Base-by-base conservation (phyloP, 1,140 invertebrate genomes). In the Atta cephalotes region DNA sequence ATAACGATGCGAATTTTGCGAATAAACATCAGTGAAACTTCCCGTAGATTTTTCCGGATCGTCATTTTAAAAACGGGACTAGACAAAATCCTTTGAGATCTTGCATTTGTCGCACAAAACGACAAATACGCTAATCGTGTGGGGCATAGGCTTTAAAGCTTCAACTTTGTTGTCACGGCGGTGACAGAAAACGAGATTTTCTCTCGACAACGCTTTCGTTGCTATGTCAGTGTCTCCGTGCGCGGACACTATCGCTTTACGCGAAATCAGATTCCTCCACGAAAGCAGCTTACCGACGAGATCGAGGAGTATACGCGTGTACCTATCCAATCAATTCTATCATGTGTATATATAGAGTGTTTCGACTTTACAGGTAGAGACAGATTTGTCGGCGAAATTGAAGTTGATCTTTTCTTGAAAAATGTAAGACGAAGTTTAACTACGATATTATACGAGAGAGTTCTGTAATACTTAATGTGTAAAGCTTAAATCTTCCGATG, bases 221-320 rank as follows among this genome's bases (percentile, higher is more conserved):
- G 74, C 21, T 60, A 3, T 21, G 35, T 12, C 68, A 31, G 82
- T 65, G 51, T 79, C 82, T 56, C 62, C 49, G 58, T 51, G 35
- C 74, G 74, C 82, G 82, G 82, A 85, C 71, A 85, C 74, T 77
- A 85, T 85, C 82, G 74, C 60, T 85, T 85, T 79, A 66, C 76
- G 31, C 49, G 74, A 85, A 85, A 85, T 85, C 71, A 85, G 76
- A 79, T 85, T 85, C 6, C 45, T 31, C 31, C 49, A 16, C 49
- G 70, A 84, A 84, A 76, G 70, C 80, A 84, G 80, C 80, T 84
- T 84, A 84, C 70, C 80, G 39, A 4, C 56, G 39, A 76, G 70
- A 63, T 84, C 56, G 80, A 21, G 21, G 70, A 84, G 80, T 84
- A 76, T 62, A 84, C 70, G 39, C 80, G 39, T 84, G 80, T 76